These are phyloP conservation scores for Rhagonycha lutea DNA, from an alignment of 2,888 invertebrate species.

Conservation along the genomic window DNA sequence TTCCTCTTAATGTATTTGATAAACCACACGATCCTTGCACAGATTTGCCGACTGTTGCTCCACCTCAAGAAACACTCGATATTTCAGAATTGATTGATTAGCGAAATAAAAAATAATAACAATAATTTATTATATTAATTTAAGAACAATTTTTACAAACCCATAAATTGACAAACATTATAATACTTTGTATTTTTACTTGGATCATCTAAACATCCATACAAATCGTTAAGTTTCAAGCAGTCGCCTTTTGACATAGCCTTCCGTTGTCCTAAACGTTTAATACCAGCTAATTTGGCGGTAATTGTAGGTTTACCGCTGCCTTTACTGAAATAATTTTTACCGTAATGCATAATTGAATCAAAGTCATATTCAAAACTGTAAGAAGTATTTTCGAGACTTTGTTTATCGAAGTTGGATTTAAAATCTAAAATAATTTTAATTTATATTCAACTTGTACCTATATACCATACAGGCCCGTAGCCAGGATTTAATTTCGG, in stretches of 20 bases:
- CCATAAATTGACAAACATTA: constrained; percentile 60
- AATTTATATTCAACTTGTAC: not conserved
- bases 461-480: too few relatives aligned
- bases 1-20: constrained; percentile 36
- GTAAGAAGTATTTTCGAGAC: constrained; percentile 66
- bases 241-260: constrained; percentile 70
- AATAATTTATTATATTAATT: not conserved
- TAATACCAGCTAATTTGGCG: constrained; percentile 60
- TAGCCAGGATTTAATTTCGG: too few relatives aligned
- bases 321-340: constrained; percentile 65
- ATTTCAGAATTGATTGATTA: not conserved
- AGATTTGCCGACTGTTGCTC: constrained; percentile 21
- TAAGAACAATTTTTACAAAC: constrained; percentile 35
- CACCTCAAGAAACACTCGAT: not conserved
- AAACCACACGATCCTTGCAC: constrained; percentile 32
- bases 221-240: constrained; percentile 68
- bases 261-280: constrained; percentile 64
- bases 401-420: constrained; percentile 68
- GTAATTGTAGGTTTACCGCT: constrained; percentile 67
- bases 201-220: constrained; percentile 62
- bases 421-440: constrained; percentile 55
- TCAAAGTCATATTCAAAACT: constrained; percentile 76
- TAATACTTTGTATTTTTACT: constrained; percentile 59
- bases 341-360: constrained; percentile 80
- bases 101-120: not conserved